phyloP scores from a whole-genome alignment of 92 coral and sea anemone genomes.

The Porites lobata region DNA sequence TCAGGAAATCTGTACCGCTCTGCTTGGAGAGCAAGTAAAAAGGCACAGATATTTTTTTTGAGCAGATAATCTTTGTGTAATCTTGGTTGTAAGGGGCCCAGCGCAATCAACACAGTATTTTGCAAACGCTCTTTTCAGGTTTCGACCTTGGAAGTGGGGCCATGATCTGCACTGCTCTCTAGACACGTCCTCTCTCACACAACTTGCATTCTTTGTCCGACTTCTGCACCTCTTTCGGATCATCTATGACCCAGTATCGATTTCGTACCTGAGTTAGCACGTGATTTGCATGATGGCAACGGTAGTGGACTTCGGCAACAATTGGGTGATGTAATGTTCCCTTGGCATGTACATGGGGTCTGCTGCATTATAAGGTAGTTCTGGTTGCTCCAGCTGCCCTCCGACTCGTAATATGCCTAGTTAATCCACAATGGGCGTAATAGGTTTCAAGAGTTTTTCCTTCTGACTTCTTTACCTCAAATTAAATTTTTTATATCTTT shows the following conservation, averaged over 20 bases:
- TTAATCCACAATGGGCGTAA: constrained; percentile 40
- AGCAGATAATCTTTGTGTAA: not conserved
- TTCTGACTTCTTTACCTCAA: constrained; percentile 22
- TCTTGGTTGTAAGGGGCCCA: constrained; percentile 32
- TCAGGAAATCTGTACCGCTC: constrained; percentile 43
- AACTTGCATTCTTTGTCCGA: no score
- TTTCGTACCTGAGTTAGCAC: no score
- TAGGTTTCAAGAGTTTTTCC: constrained; percentile 40
- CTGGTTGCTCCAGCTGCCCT: constrained; percentile 30
- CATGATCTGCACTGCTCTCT: no score
- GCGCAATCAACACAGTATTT: not conserved
- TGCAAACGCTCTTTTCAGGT: constrained; percentile 52
- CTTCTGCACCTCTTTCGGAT: no score
- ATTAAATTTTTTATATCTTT: constrained; percentile 23
- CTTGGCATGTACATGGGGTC: constrained; percentile 42
- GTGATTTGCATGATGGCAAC: constrained; percentile 4
- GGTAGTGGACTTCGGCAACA: constrained; percentile 48
- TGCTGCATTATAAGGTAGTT: constrained; percentile 31
- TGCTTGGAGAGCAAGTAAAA: constrained; percentile 35
- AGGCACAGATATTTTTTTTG: no score
- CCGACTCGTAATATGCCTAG: constrained; percentile 38
- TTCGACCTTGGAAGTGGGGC: constrained; percentile 43
- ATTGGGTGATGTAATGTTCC: constrained; percentile 48
- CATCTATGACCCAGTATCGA: no score
- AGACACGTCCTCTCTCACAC: no score